A percentile compares a stretch with the other conserved stretches of the same genome.
Evolutionary conservation across 1,140 invertebrate genomes (phyloP).

Genomic region (Drosophila willistoni): DNA sequence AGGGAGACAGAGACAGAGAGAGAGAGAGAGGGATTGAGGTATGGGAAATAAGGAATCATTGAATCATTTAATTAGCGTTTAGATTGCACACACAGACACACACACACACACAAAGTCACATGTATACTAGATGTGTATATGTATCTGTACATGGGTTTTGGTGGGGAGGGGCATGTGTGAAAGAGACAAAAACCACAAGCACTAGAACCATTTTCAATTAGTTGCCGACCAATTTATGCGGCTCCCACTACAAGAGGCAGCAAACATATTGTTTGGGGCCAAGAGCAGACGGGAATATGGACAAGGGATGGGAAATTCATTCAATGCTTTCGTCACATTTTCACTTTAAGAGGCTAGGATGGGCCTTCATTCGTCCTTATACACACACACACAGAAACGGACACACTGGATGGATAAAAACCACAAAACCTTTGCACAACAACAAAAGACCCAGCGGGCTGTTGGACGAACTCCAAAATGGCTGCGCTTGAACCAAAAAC

Average conservation of each 20-base stretch:
- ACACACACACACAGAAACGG: background rate
- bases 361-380: background rate
- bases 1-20: background rate
- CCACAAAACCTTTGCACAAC: conserved; percentile 64
- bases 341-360: conserved; percentile 7
- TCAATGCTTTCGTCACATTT: conserved; percentile 21
- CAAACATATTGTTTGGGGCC: background rate
- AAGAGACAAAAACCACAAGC: conserved; percentile 8
- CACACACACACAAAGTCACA: background rate
- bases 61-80: conserved; percentile 56
- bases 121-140: background rate
- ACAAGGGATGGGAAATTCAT: conserved; percentile 13
- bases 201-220: conserved; percentile 27
- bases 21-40: background rate
- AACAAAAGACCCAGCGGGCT: conserved; percentile 63
- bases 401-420: conserved; percentile 54
- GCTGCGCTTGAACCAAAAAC: conserved; percentile 46
- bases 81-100: conserved; percentile 19
- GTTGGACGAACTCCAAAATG: conserved; percentile 28
- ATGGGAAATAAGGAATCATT: conserved; percentile 36
- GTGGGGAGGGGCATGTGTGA: background rate
- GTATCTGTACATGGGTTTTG: background rate
- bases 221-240: conserved; percentile 26
- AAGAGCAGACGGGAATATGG: background rate
- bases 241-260: conserved; percentile 16